Evolutionary conservation across 2,113 vertebrate species (phyloP), one percentile per base, ranked within the genome.

Genomic region (Antennarius striatus): DNA sequence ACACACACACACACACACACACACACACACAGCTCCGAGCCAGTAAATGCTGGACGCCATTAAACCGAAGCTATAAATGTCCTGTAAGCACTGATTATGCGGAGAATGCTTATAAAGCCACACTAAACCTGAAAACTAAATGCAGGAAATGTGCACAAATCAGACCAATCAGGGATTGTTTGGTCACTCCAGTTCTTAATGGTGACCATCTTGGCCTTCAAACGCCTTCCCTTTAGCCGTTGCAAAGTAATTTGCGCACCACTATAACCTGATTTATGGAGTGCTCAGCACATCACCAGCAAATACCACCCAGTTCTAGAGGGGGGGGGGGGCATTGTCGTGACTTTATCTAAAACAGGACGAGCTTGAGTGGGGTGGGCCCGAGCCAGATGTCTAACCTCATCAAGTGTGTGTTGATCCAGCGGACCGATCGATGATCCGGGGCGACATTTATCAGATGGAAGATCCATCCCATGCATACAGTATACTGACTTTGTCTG

Each of bases 261-360:
- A 42, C 16, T 75, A 54, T 72, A 65, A 81, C 60, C 66, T 83
- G 81, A 87, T 90, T 86, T 71, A 82, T 83, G 54, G 46, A 53
- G 39, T 22, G 68, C 46, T 77, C 55, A 64, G 57, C 73, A 66
- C 50, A 80, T 76, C 63, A 46, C 29, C 3, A 7, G 40, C 56
- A 70, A 82, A 86, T 39, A 63, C 56, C 56, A 80, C 54, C 60
- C 52, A 32, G 61, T 63, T 81, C 51, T 54, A 36, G 32, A 55
- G 42, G 73, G 28, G 12, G 42, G 71, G 29, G 28, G 7, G 46
- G 68, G 62, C 28, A 68, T 73, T 62, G 66, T 61, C 49, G 52
- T 64, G 22, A 15, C 54, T 68, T 52, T 36, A 16, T 68, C 17
- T 61, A 56, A 63, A 71, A 14, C 30, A 52, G 51, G 56, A 54